Evolutionary conservation across 2,113 vertebrate genomes (phyloP).

Genomic region (Salvator merianae): DNA sequence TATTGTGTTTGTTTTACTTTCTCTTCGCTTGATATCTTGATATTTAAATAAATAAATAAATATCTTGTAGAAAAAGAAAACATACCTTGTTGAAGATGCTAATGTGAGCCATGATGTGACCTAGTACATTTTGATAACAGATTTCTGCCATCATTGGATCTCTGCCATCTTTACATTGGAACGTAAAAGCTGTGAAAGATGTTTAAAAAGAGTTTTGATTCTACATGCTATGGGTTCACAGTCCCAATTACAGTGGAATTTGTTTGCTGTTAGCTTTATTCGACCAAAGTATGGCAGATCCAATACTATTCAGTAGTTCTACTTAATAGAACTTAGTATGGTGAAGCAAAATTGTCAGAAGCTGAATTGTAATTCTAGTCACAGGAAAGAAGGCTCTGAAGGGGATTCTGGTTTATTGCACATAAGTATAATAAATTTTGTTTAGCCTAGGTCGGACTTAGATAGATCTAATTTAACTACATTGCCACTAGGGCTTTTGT

Average conservation of each 20-base stretch:
- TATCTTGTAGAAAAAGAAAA: too few relatives aligned
- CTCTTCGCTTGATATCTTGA: too few relatives aligned
- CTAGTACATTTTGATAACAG: not conserved
- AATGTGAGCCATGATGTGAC: not conserved
- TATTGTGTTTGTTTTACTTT: too few relatives aligned
- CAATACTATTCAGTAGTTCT: slow-evolving; percentile 1
- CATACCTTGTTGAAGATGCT: not conserved
- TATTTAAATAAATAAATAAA: too few relatives aligned
- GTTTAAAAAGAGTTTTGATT: not conserved
- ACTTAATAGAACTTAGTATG: not conserved
- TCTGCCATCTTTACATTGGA: too few relatives aligned
- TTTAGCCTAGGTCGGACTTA: slow-evolving; percentile 6
- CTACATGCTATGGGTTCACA: not conserved
- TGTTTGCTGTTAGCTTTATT: not conserved
- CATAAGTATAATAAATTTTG: not conserved
- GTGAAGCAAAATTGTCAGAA: not conserved
- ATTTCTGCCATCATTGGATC: not conserved
- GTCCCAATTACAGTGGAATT: not conserved
- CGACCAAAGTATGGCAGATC: not conserved
- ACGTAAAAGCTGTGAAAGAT: not conserved
- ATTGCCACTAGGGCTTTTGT: not conserved
- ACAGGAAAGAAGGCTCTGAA: slow-evolving; percentile 23
- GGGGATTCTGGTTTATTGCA: slow-evolving; percentile 17
- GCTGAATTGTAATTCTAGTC: slow-evolving; percentile 33
- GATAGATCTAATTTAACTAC: slow-evolving; percentile 1